Evolutionary conservation across 2,113 vertebrate genomes (phyloP).

Genomic region (Rhynchomys soricoides): DNA sequence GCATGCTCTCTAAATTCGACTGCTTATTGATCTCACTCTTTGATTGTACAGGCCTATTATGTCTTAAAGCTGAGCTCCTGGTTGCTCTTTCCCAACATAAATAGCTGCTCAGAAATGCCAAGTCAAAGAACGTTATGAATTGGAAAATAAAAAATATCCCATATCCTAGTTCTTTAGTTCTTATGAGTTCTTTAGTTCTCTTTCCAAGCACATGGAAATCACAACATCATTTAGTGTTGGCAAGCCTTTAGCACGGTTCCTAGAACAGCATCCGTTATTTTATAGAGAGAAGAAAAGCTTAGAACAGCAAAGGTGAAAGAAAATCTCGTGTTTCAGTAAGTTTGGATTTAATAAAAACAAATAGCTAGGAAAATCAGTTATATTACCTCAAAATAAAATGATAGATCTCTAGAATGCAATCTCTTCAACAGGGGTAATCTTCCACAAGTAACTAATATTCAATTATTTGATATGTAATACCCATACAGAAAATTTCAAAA

Average conservation of each 20-base stretch:
- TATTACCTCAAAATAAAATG: not conserved
- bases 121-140: not conserved
- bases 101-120: not conserved
- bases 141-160: not conserved
- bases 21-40: not conserved
- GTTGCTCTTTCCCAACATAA: not conserved
- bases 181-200: not conserved
- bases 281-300: not conserved
- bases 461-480: not conserved
- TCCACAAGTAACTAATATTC: not conserved
- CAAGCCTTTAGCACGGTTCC: not conserved
- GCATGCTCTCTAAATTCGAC: not conserved
- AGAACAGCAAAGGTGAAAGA: constrained; percentile 31
- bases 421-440: not conserved
- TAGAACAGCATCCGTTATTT: not conserved
- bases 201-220: not conserved
- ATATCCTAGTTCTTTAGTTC: not conserved
- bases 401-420: not conserved
- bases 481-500: not conserved
- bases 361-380: not conserved
- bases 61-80: not conserved
- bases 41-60: constrained; percentile 15
- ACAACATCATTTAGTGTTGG: not conserved
- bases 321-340: not conserved
- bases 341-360: not conserved